phyloP scores from a whole-genome alignment of 2,113 vertebrate genomes.

The Pardalotus punctatus region DNA sequence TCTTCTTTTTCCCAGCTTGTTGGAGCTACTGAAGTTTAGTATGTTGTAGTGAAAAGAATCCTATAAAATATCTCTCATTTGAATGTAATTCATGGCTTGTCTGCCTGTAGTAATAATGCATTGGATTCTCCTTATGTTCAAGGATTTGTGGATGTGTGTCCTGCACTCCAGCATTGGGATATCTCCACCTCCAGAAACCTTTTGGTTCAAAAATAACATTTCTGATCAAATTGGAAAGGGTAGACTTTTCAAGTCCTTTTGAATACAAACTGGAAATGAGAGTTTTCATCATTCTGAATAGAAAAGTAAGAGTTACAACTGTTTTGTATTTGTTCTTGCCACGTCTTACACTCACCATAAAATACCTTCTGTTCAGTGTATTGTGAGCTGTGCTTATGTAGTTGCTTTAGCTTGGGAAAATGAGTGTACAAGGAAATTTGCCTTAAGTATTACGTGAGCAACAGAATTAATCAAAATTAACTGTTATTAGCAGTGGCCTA shows the following conservation, averaged over 20 bases:
- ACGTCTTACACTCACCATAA: background rate
- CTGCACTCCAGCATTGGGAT: background rate
- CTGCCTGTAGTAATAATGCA: background rate
- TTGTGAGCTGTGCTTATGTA: background rate
- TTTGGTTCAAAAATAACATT: background rate
- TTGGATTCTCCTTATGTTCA: background rate
- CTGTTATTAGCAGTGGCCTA: background rate
- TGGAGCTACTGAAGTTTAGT: background rate
- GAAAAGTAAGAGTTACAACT: background rate
- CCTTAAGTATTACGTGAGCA: background rate
- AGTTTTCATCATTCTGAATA: background rate
- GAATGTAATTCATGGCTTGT: background rate
- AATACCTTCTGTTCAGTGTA: background rate
- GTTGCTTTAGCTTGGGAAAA: background rate
- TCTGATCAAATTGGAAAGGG: background rate
- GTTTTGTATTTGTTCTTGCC: background rate
- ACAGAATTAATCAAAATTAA: background rate
- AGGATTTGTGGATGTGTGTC: background rate
- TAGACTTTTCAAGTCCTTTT: background rate
- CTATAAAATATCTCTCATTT: background rate
- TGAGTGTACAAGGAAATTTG: background rate
- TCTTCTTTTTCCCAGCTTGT: background rate
- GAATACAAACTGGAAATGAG: background rate
- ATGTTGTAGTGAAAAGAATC: background rate
- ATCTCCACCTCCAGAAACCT: too few species aligned